These are phyloP conservation scores for Tetragonisca angustula DNA, from an alignment of 2,888 invertebrate species.

Conservation along the genomic window DNA sequence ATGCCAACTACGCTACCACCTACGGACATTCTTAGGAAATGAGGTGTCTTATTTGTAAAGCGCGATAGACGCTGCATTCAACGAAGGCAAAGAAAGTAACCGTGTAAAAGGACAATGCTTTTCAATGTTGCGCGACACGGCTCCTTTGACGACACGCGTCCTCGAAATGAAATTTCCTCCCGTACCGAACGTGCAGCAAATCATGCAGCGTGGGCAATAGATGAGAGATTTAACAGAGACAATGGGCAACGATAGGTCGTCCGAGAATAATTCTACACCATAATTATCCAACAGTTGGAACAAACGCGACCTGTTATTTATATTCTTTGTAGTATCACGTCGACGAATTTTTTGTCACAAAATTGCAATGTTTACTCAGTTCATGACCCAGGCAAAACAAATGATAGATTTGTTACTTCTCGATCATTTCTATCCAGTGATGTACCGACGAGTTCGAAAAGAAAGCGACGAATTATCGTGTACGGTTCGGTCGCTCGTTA, in stretches of 20 bases:
- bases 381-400: too few relatives aligned
- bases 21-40: slow-evolving; percentile 41
- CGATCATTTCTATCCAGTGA: too few relatives aligned
- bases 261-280: slow-evolving; percentile 7
- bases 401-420: too few relatives aligned
- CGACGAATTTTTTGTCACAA: too few relatives aligned
- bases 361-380: too few relatives aligned
- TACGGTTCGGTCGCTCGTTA: too few relatives aligned
- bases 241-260: not conserved
- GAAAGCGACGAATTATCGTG: too few relatives aligned
- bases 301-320: slow-evolving; percentile 35
- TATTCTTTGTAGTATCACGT: not conserved
- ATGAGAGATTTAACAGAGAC: slow-evolving; percentile 2
- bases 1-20: slow-evolving; percentile 35
- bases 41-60: slow-evolving; percentile 28
- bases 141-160: not conserved
- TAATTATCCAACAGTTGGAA: slow-evolving; percentile 27
- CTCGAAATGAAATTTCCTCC: not conserved
- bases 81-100: not conserved
- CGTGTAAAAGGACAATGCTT: not conserved
- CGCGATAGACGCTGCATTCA: not conserved
- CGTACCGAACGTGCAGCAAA: not conserved
- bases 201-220: not conserved
- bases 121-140: too few relatives aligned
- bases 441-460: too few relatives aligned